phyloP scores from a whole-genome alignment of 2,797 vertebrate genomes.

The Megaceryle alcyon region DNA sequence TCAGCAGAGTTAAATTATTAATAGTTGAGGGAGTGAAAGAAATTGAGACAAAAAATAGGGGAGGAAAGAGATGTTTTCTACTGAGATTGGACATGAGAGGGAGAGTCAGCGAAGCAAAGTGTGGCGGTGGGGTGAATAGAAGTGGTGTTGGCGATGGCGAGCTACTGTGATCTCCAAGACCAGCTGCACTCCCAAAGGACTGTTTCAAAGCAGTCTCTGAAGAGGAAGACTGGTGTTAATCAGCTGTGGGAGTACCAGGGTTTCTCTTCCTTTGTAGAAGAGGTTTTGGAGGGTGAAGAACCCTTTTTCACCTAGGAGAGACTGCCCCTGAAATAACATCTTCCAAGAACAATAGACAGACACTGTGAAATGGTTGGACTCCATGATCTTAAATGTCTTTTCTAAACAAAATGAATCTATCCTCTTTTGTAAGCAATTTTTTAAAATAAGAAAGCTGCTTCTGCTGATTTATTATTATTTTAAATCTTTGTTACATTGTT shows the following conservation, averaged over 20 bases:
- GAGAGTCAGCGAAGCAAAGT: neutral
- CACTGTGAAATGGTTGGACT: neutral
- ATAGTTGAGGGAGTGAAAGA: neutral
- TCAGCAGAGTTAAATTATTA: slow-evolving; percentile 29
- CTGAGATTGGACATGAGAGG: slow-evolving; percentile 17
- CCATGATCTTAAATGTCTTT: neutral
- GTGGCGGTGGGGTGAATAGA: neutral
- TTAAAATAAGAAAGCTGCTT: neutral
- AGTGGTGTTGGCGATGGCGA: rapidly evolving
- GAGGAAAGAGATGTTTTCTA: slow-evolving; percentile 4
- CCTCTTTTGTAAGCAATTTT: neutral
- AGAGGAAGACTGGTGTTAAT: neutral
- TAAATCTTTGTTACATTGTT: neutral
- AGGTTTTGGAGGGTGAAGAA: neutral
- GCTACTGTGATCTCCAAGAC: neutral
- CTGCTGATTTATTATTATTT: neutral
- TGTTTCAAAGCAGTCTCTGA: neutral
- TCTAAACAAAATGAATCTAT: neutral
- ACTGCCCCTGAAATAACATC: neutral
- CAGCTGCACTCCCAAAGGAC: neutral
- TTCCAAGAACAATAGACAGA: neutral
- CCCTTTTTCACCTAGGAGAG: neutral
- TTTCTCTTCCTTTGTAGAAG: neutral
- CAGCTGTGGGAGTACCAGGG: neutral
- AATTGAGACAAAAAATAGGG: neutral